phyloP scores from a whole-genome alignment of 1,140 invertebrate genomes.

The Propsilocerus akamusi region DNA sequence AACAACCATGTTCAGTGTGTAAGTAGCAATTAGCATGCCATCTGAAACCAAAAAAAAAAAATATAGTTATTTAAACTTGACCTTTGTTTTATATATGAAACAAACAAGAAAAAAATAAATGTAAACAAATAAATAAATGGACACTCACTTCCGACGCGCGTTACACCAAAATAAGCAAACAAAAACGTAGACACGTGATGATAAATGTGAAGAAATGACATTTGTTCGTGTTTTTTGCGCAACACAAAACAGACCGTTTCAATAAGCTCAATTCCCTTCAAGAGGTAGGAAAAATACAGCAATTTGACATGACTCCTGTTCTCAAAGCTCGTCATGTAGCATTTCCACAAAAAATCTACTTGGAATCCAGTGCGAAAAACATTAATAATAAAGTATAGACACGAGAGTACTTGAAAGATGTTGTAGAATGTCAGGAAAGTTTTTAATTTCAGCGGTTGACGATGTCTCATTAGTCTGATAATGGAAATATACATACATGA shows the following conservation, averaged over 20 bases:
- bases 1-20: neutral
- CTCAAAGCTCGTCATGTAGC: neutral
- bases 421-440: constrained; percentile 36
- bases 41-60: neutral
- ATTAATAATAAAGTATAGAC: constrained; percentile 18
- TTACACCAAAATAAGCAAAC: constrained; percentile 42
- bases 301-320: constrained; percentile 7
- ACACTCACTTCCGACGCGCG: constrained; percentile 27
- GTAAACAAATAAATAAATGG: neutral
- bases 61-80: neutral
- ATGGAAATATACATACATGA: too few species aligned
- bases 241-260: constrained; percentile 39
- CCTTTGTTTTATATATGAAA: neutral
- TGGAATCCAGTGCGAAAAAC: neutral
- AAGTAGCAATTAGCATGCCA: neutral
- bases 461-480: constrained; percentile 30
- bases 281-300: constrained; percentile 27
- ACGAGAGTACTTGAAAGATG: constrained; percentile 32
- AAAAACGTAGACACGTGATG: constrained; percentile 36
- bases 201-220: constrained; percentile 40
- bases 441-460: constrained; percentile 36
- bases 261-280: constrained; percentile 27
- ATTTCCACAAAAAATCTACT: constrained; percentile 5
- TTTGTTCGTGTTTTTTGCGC: constrained; percentile 41
- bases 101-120: neutral